These are phyloP conservation scores for Amblyornis subalaris DNA, from an alignment of 2,113 vertebrate species.

Conservation along the genomic window DNA sequence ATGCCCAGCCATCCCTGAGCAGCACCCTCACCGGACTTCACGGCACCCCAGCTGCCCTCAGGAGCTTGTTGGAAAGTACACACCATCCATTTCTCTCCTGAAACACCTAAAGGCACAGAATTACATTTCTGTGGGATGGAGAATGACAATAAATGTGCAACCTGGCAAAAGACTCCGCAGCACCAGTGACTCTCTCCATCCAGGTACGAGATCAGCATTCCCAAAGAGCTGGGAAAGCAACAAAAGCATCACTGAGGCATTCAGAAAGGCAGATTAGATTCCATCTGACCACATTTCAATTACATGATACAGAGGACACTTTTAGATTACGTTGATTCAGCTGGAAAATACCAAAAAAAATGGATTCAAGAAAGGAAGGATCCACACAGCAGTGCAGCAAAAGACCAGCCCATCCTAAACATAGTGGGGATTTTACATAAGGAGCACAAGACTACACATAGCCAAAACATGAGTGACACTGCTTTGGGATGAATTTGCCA, in stretches of 20 bases:
- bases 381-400: not conserved
- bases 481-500: not conserved
- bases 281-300: not conserved
- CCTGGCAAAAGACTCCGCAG: not conserved
- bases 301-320: not conserved
- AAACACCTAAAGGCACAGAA: not conserved
- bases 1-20: fast-evolving
- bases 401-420: not conserved
- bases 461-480: not conserved
- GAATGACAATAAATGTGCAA: not conserved
- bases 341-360: not conserved
- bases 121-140: not conserved
- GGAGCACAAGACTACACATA: not conserved
- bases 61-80: not conserved
- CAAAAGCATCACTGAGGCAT: not conserved
- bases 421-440: fast-evolving
- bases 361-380: not conserved
- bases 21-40: not conserved
- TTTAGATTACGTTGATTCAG: not conserved
- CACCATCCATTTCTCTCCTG: not conserved
- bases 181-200: fast-evolving
- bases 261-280: not conserved
- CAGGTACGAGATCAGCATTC: not conserved
- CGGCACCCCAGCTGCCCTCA: not conserved
- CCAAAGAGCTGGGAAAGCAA: not conserved